These are phyloP conservation scores for Diadumene lineata DNA, from an alignment of 92 coral and sea anemone species.

Conservation along the genomic window DNA sequence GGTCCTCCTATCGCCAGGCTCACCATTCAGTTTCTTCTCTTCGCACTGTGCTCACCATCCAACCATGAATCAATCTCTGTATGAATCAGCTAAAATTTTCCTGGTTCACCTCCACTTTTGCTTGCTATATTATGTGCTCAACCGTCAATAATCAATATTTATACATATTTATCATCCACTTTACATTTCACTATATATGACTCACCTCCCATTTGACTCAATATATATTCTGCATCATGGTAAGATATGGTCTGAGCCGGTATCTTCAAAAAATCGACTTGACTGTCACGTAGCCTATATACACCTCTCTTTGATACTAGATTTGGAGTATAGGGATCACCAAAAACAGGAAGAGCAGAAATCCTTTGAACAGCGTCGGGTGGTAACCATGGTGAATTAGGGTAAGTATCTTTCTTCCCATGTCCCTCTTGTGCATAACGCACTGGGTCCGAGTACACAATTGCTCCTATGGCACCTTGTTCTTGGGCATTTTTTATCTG, in stretches of 20 bases:
- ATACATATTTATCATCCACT: too few relatives aligned
- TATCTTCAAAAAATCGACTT: slow-evolving; percentile 36
- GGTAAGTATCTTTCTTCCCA: slow-evolving; percentile 51
- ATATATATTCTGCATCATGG: slow-evolving; percentile 59
- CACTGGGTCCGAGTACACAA: slow-evolving; percentile 65
- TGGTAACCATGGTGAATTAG: slow-evolving; percentile 62
- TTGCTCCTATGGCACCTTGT: slow-evolving; percentile 64
- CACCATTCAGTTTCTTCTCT: too few relatives aligned
- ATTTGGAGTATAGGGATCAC: slow-evolving; percentile 78
- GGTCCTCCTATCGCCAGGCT: too few relatives aligned
- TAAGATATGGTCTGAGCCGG: slow-evolving; percentile 90
- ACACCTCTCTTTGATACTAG: slow-evolving; percentile 75
- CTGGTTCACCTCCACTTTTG: too few relatives aligned
- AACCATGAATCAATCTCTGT: too few relatives aligned
- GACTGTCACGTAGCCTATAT: slow-evolving; percentile 42
- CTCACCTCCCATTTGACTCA: slow-evolving; percentile 74
- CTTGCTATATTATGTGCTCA: too few relatives aligned
- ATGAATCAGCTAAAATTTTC: too few relatives aligned
- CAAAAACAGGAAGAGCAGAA: slow-evolving; percentile 37
- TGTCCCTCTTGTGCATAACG: slow-evolving; percentile 50
- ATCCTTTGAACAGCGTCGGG: slow-evolving; percentile 65
- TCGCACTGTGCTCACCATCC: too few relatives aligned
- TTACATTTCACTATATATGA: too few relatives aligned
- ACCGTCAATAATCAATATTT: too few relatives aligned
- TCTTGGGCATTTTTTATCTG: slow-evolving; percentile 23